phyloP scores from a whole-genome alignment of 2,797 vertebrate genomes.

The Fringilla coelebs region DNA sequence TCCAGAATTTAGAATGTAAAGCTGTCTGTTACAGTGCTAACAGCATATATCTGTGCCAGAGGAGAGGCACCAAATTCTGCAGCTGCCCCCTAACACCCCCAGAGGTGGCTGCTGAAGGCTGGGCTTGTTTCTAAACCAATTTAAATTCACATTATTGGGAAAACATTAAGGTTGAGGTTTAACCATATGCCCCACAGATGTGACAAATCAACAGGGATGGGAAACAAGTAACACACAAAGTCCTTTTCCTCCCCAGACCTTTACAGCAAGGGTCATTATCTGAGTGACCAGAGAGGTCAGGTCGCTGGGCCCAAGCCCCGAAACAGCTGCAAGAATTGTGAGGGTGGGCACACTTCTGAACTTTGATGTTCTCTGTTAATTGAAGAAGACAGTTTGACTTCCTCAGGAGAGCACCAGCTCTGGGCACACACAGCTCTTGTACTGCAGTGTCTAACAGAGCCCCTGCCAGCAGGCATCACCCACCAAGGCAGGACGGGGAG shows the following conservation, averaged over 20 bases:
- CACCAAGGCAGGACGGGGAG: fast-evolving
- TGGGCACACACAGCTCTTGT: fast-evolving
- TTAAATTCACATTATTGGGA: neutral
- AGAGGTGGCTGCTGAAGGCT: neutral
- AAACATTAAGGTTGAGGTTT: neutral
- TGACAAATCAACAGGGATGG: neutral
- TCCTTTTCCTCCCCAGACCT: neutral
- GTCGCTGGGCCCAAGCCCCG: neutral
- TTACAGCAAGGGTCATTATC: neutral
- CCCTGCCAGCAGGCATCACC: neutral
- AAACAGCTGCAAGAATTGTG: neutral
- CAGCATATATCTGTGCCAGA: neutral
- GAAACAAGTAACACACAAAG: neutral
- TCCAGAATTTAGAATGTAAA: neutral
- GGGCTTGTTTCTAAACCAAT: neutral
- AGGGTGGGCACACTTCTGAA: neutral
- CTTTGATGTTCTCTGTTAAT: neutral
- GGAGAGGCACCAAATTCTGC: neutral
- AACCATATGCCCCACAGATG: neutral
- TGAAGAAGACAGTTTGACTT: neutral
- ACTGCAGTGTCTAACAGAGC: fast-evolving
- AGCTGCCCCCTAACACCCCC: neutral
- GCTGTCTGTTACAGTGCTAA: neutral
- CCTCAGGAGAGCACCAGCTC: neutral
- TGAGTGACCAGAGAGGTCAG: neutral